Evolutionary conservation across 1,140 invertebrate genomes (phyloP).

Genomic region (Coelopa frigida): DNA sequence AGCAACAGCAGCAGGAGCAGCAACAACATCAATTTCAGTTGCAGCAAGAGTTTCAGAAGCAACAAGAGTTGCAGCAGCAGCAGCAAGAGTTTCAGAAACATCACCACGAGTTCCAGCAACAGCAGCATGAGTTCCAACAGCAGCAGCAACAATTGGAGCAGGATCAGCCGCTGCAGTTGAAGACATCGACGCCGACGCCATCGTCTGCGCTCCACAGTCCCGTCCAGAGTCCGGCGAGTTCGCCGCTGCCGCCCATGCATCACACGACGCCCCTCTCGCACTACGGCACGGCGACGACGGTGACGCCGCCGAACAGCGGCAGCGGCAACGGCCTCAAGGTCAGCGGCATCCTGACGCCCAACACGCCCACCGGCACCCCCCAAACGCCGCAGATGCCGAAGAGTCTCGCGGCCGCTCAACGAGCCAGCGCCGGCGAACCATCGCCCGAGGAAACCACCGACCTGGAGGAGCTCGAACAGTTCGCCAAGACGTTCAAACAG

Average conservation of each 20-base stretch:
- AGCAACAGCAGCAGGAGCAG: slow-evolving; percentile 44
- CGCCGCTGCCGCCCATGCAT: slow-evolving; percentile 20
- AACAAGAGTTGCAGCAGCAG: too few species aligned
- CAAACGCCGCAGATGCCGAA: slow-evolving; percentile 50
- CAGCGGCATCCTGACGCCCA: slow-evolving; percentile 49
- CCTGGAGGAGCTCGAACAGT: slow-evolving; percentile 91
- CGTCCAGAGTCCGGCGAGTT: slow-evolving; percentile 39
- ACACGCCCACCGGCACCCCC: slow-evolving; percentile 32
- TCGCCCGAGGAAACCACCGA: slow-evolving; percentile 88
- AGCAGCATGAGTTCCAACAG: slow-evolving; percentile 41
- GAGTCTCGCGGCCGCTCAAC: slow-evolving; percentile 44
- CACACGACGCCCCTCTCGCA: slow-evolving; percentile 13
- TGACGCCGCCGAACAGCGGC: slow-evolving; percentile 42
- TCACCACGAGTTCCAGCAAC: slow-evolving; percentile 27
- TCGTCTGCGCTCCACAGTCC: slow-evolving; percentile 43
- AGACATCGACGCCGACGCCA: slow-evolving; percentile 48
- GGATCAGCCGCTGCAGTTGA: slow-evolving; percentile 38
- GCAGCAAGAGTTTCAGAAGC: too few species aligned
- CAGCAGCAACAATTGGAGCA: slow-evolving; percentile 46
- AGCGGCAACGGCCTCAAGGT: slow-evolving; percentile 21
- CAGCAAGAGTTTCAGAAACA: slow-evolving; percentile 25
- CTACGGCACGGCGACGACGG: slow-evolving; percentile 22
- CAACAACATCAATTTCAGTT: slow-evolving; percentile 30
- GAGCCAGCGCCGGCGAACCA: slow-evolving; percentile 59
- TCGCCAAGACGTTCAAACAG: slow-evolving; percentile 95